A percentile compares a stretch with the other conserved stretches of the same genome.
Conservation (phyloP, 2,888 invertebrate genomes). For the Rotaria magnacalcarata region DNA sequence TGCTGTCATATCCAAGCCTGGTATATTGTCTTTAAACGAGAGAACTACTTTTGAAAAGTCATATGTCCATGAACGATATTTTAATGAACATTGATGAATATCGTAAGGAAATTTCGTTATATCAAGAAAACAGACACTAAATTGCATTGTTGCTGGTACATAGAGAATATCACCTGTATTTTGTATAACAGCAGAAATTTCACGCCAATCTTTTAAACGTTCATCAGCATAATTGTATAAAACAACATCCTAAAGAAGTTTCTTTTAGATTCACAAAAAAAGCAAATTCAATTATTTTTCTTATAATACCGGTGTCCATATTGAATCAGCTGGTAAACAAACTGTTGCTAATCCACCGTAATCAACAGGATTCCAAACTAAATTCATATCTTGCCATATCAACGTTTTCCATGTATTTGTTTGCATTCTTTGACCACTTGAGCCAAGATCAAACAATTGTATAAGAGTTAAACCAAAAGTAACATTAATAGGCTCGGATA, state of each 20-base stretch:
- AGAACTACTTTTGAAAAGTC: slow-evolving; percentile 47
- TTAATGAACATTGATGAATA: slow-evolving; percentile 47
- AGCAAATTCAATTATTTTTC: not conserved
- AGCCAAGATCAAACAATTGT: slow-evolving; percentile 38
- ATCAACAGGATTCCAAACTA: slow-evolving; percentile 54
- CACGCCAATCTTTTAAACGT: slow-evolving; percentile 56
- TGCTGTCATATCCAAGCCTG: not conserved
- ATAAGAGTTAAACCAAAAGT: slow-evolving; percentile 1
- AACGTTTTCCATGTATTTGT: slow-evolving; percentile 19
- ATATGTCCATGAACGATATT: slow-evolving; percentile 49
- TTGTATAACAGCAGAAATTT: slow-evolving; percentile 51
- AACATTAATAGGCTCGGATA: not conserved
- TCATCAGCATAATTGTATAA: slow-evolving; percentile 52
- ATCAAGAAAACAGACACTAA: slow-evolving; percentile 48
- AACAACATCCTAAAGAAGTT: slow-evolving; percentile 30
- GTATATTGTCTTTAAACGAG: slow-evolving; percentile 44
- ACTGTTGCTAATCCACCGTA: slow-evolving; percentile 53
- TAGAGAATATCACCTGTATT: slow-evolving; percentile 47
- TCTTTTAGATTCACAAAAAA: not conserved
- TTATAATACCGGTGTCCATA: slow-evolving; percentile 56
- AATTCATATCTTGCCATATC: slow-evolving; percentile 53
- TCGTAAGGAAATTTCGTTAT: slow-evolving; percentile 49
- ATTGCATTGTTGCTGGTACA: slow-evolving; percentile 49
- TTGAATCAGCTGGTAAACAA: slow-evolving; percentile 52
- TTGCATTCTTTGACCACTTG: slow-evolving; percentile 21